Evolutionary conservation across 1,140 invertebrate species (phyloP), one percentile per base, ranked within the genome.

Genomic region (Calycopis cecrops): DNA sequence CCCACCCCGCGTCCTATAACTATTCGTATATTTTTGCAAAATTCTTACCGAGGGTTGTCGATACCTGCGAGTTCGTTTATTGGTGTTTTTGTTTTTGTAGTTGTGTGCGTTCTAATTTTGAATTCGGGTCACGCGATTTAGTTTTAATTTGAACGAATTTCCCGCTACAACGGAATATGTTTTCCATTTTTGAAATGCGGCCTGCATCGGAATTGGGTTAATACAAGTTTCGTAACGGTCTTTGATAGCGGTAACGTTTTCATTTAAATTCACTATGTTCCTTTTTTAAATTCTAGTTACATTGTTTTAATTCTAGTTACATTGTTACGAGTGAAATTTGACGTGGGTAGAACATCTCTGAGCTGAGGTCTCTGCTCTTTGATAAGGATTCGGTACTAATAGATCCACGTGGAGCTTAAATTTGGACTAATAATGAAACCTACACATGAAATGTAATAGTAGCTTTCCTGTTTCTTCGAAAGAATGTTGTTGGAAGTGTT

Each of bases 11-110:
- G 50, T 28, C 6, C 62, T 77, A 81, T 80, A 84, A 80, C 79
- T 85, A 86, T 72, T 76, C 68, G 60, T 80, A 81, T 83, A 82
- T 85, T 86, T 86, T 85, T 86, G 79, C 76, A 73, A 81, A 81
- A 78, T 81, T 81, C 79, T 83, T 81, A 77, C 71, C 59, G 64
- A 71, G 78, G 78, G 78, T 79, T 79, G 69, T 70, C 68, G 58
- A 73, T 85, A 83, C 79, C 79, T 85, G 79, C 59, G 64, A 70
- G 71, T 70, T 75, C 44, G 67, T 71, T 76, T 73, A 76, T 76
- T 76, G 73, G 79, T 71, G 78, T 73, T 76, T 65, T 63, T 71
- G 78, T 73, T 76, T 65, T 63, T 66, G 71, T 77, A 71, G 69
- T 74, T 52, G 69, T 73, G 72, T 53, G 66, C 60, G 57, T 67